phyloP scores from a whole-genome alignment of 2,888 invertebrate genomes.

The Hirtodrosophila alboralis region DNA sequence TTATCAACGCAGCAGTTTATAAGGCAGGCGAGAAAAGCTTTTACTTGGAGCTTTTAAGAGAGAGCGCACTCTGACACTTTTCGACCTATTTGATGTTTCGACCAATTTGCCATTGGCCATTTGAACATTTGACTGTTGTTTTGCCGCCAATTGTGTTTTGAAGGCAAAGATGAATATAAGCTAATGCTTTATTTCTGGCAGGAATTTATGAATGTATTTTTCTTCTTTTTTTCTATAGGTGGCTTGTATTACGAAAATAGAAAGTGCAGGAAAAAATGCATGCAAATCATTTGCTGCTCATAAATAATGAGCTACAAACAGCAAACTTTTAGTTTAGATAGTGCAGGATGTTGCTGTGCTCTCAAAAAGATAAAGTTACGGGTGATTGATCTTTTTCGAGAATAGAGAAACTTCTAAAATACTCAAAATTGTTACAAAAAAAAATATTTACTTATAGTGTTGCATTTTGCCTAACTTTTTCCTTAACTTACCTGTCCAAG shows the following conservation, averaged over 20 bases:
- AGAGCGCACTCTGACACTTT: slow-evolving; percentile 36
- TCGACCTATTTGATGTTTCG: slow-evolving; percentile 56
- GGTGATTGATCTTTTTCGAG: no score
- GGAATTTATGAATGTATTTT: slow-evolving; percentile 4
- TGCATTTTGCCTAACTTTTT: not conserved
- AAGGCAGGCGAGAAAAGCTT: slow-evolving; percentile 62
- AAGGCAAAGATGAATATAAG: slow-evolving; percentile 58
- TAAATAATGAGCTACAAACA: slow-evolving; percentile 64
- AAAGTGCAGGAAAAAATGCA: slow-evolving; percentile 58
- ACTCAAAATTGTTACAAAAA: no score
- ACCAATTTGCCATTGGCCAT: slow-evolving; percentile 62
- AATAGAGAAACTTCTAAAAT: no score
- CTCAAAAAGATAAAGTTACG: no score
- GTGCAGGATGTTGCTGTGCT: no score
- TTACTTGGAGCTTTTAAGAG: slow-evolving; percentile 47
- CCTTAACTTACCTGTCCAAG: slow-evolving; percentile 1
- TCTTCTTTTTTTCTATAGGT: slow-evolving; percentile 7
- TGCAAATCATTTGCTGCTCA: slow-evolving; percentile 75
- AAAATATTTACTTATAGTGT: no score
- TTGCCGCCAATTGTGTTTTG: slow-evolving; percentile 69
- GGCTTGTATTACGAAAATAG: no score
- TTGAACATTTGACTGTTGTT: slow-evolving; percentile 33
- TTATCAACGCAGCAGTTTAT: slow-evolving; percentile 58
- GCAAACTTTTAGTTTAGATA: slow-evolving; percentile 68
- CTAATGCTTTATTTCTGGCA: slow-evolving; percentile 27